phyloP scores from a whole-genome alignment of 2,113 vertebrate genomes.

The Rousettus leschenaultii region DNA sequence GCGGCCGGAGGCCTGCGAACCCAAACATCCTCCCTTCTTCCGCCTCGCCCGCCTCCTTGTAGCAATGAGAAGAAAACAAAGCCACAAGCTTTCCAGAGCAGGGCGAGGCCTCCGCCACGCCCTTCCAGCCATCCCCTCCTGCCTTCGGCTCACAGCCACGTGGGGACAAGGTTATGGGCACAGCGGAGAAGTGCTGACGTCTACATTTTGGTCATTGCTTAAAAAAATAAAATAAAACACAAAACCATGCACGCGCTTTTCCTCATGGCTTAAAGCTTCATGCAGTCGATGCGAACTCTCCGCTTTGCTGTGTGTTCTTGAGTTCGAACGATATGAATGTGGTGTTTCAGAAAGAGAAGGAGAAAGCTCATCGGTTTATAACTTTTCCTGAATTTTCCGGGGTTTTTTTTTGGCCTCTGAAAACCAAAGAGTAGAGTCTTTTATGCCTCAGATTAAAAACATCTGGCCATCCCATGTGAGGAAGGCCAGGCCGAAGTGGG shows the following conservation, averaged over 20 bases:
- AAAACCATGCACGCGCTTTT: not conserved
- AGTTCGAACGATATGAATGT: not conserved
- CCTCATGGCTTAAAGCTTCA: not conserved
- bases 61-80: not conserved
- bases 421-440: constrained; percentile 44
- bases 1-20: constrained; percentile 8
- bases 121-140: not conserved
- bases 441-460: constrained; percentile 52
- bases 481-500: not conserved
- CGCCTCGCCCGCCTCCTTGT: not conserved
- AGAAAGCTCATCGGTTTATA: not conserved
- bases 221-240: not conserved
- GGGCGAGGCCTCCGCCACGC: not conserved
- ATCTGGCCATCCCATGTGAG: constrained; percentile 11
- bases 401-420: constrained; percentile 6
- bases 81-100: not conserved
- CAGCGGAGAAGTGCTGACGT: not conserved
- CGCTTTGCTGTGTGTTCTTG: constrained; percentile 10
- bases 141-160: not conserved
- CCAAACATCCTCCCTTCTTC: constrained; percentile 45
- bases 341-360: not conserved
- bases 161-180: not conserved
- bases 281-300: not conserved
- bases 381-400: constrained; percentile 4
- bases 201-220: not conserved